Evolutionary conservation across 2,113 vertebrate genomes (phyloP).

Genomic region (Thunnus maccoyii): DNA sequence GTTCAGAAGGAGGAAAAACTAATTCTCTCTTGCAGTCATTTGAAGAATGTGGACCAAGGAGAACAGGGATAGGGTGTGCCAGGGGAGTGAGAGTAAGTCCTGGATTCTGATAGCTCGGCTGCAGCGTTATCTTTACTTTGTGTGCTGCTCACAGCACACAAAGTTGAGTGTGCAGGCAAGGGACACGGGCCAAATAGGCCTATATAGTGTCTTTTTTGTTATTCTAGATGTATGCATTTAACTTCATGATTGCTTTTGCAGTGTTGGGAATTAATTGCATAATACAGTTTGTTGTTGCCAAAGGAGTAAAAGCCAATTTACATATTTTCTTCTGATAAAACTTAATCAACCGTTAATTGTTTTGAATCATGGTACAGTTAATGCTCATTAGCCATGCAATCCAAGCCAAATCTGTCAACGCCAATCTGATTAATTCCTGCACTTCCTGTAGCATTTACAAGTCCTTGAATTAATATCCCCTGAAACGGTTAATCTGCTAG

Average conservation of each 20-base stretch:
- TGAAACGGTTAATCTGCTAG: not conserved
- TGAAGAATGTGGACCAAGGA: conserved; percentile 52
- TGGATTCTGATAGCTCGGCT: conserved; percentile 26
- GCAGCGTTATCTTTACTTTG: conserved; percentile 18
- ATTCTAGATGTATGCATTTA: not conserved
- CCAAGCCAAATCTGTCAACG: conserved; percentile 37
- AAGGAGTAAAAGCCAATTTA: not conserved
- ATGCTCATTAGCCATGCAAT: conserved; percentile 27
- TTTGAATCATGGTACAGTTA: not conserved
- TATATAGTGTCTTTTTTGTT: not conserved
- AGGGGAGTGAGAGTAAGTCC: conserved; percentile 44
- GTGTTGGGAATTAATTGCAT: not conserved
- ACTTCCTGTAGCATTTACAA: conserved; percentile 27
- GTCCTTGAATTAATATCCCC: conserved; percentile 16
- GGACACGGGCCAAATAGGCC: not conserved
- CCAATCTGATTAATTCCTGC: conserved; percentile 23
- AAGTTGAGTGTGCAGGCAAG: not conserved
- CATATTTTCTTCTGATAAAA: not conserved
- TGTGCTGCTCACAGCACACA: conserved; percentile 16
- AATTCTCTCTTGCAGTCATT: conserved; percentile 48
- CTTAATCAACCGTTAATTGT: conserved; percentile 21
- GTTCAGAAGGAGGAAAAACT: conserved; percentile 49
- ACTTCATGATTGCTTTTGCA: not conserved
- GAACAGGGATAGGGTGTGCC: conserved; percentile 54
- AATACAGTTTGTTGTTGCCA: not conserved